A percentile compares a stretch with the other conserved stretches of the same genome.
Conservation (phyloP, 1,140 invertebrate genomes). For the Ceratina australensis region DNA sequence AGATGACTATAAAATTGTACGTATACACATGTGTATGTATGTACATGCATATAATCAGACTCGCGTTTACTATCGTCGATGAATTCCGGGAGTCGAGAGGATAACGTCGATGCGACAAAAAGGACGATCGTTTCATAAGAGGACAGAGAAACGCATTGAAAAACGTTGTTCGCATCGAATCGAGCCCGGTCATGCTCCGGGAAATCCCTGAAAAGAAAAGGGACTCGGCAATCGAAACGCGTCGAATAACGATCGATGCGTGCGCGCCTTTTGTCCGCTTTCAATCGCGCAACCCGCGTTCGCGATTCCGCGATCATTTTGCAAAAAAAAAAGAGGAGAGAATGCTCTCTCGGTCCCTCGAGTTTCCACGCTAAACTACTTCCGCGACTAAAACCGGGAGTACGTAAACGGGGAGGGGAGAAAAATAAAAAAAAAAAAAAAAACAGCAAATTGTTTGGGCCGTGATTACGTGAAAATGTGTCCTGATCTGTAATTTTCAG, state of each 20-base stretch:
- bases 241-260: conserved; percentile 34
- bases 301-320: background rate
- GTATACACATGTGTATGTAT: background rate
- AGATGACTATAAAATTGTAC: background rate
- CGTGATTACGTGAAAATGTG: conserved; percentile 49
- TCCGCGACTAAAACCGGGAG: background rate
- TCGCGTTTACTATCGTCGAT: background rate
- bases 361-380: no score
- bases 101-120: conserved; percentile 13
- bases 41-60: background rate
- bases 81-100: conserved; percentile 21
- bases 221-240: conserved; percentile 13
- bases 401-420: background rate
- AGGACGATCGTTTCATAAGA: conserved; percentile 26
- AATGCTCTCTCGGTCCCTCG: background rate
- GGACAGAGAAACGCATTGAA: conserved; percentile 6
- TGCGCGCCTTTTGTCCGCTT: conserved; percentile 19
- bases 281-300: background rate
- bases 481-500: conserved; percentile 76
- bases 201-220: background rate
- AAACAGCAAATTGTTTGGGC: background rate
- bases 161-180: conserved; percentile 32
- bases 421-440: no score
- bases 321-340: background rate
- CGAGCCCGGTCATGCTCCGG: background rate